Evolutionary conservation across 2,797 vertebrate species (phyloP), one percentile per base, ranked within the genome.

Genomic region (Gorsachius magnificus): DNA sequence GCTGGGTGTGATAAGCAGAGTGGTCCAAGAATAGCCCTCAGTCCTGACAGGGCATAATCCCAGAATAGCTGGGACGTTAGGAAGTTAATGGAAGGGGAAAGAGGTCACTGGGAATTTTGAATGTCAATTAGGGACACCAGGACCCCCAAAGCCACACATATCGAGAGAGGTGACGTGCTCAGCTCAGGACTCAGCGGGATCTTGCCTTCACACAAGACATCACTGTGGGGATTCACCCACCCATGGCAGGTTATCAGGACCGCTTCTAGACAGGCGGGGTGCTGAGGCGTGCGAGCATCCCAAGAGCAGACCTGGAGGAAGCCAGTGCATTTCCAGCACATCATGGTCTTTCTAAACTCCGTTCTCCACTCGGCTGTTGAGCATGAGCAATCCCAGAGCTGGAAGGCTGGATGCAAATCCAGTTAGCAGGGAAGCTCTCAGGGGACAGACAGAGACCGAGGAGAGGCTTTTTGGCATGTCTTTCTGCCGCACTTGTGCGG

Each of bases 21-120:
- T n/a, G 57, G 46, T 54, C 92, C 88, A 87, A 78, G 92, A 97
- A 77, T 70, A 92, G 51, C 65, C 84, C 71, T 75, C 63, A 81
- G 31, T 87, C 89, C 71, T 87, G 83, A 91, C 38, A 51, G 87
- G 64, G 5, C 65, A n/a, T 16, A 35, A 56, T 90, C 80, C 68
- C 54, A 13, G 79, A 56, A 76, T 46, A 21, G 16, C 19, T 33
- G 81, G 82, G 46, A 76, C 77, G 53, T 82, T 65, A 84, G 72
- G 75, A 90, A 89, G 61, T 82, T 90, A 61, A 80, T 33, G 75
- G 83, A 90, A 94, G 58, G 76, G 72, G 56, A 89, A 53, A 84
- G 51, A 77, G 93, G 56, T 83, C 58, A 16, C 33, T 26, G 53
- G 64, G 50, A 90, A 65, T 87, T 92, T 31, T 81, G 90, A 26